Percentiles rank a stretch among this genome's conserved stretches.
Evolutionary conservation across 2,113 vertebrate genomes (phyloP).

Genomic region (Hippocampus mohnikei): DNA sequence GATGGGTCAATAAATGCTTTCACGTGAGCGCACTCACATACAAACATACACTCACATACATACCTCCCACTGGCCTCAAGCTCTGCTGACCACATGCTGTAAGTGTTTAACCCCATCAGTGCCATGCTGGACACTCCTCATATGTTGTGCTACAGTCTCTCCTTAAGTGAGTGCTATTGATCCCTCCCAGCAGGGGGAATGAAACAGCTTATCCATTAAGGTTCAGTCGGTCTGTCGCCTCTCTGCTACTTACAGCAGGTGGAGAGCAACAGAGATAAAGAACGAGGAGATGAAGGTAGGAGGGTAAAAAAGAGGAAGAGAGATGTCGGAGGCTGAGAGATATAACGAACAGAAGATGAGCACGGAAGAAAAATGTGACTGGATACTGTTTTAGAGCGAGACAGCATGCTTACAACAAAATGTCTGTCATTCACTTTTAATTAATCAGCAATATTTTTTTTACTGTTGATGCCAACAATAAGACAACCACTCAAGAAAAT

Average conservation of each 20-base stretch:
- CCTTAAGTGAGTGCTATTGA: conserved; percentile 40
- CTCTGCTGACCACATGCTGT: conserved; percentile 28
- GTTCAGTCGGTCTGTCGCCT: conserved; percentile 32
- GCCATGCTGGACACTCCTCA: not conserved
- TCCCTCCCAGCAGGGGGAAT: conserved; percentile 30
- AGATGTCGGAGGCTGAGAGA: not conserved
- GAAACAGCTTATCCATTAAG: conserved; percentile 51
- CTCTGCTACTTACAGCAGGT: conserved; percentile 22
- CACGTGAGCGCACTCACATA: conserved; percentile 12
- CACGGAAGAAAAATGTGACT: not conserved
- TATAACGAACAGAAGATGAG: not conserved
- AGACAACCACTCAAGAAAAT: too few relatives aligned
- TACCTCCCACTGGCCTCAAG: conserved; percentile 6
- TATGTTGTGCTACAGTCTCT: conserved; percentile 10
- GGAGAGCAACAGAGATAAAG: conserved; percentile 14
- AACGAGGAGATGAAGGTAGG: conserved; percentile 10
- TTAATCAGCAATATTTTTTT: not conserved
- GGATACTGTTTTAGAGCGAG: not conserved
- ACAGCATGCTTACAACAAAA: not conserved
- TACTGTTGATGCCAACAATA: too few relatives aligned
- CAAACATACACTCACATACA: conserved; percentile 1
- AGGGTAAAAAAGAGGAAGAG: not conserved
- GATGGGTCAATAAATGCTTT: conserved; percentile 16
- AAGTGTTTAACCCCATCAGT: conserved; percentile 32
- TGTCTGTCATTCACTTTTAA: not conserved